These are phyloP conservation scores for Leptinotarsa lineolata DNA, from an alignment of 1,140 invertebrate species.

Conservation along the genomic window DNA sequence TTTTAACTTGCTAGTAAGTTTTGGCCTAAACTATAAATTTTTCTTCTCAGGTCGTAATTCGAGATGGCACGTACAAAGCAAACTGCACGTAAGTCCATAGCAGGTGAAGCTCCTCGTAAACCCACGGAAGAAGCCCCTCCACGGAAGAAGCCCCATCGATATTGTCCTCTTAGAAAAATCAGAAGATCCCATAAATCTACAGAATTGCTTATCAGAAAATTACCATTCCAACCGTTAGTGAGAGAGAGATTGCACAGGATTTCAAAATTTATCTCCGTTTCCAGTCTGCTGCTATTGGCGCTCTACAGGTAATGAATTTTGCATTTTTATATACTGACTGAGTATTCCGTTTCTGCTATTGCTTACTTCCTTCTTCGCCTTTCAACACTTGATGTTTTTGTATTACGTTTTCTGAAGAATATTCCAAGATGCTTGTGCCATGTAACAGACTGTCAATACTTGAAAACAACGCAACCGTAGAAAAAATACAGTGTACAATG, in stretches of 20 bases:
- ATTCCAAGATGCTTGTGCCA: too few relatives aligned
- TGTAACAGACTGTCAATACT: too few relatives aligned
- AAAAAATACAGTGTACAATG: too few relatives aligned
- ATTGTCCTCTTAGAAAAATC: constrained; percentile 81
- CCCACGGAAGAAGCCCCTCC: constrained; percentile 85
- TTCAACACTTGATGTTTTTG: neutral
- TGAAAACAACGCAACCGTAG: too few relatives aligned
- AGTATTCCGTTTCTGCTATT: neutral
- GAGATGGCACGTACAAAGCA: too few relatives aligned
- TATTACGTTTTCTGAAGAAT: neutral
- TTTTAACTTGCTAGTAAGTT: neutral
- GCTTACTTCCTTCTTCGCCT: neutral
- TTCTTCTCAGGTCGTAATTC: constrained; percentile 9
- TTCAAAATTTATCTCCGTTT: constrained; percentile 79
- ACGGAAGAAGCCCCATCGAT: constrained; percentile 80
- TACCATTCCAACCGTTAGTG: constrained; percentile 86
- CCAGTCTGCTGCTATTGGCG: too few relatives aligned
- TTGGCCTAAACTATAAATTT: constrained; percentile 27
- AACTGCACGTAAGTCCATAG: too few relatives aligned
- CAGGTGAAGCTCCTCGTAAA: constrained; percentile 81
- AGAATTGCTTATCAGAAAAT: constrained; percentile 82
- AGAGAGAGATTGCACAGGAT: constrained; percentile 85
- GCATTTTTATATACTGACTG: neutral
- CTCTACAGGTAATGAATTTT: constrained; percentile 61
- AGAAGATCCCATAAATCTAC: constrained; percentile 78